Evolutionary conservation across 1,140 invertebrate genomes (phyloP).

Genomic region (Drosophila sproati): DNA sequence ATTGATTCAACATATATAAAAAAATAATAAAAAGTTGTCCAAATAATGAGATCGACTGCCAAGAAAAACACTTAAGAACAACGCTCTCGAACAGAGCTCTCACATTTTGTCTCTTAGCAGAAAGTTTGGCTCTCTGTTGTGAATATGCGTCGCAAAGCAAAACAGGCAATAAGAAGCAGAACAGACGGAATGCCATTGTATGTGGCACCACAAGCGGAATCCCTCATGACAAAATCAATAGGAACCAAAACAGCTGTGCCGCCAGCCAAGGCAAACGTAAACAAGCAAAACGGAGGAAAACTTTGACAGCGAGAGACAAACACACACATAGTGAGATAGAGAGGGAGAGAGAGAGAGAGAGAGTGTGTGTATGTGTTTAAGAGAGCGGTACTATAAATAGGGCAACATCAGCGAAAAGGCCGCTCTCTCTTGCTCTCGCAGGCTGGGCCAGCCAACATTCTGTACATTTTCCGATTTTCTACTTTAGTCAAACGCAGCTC

Average conservation of each 20-base stretch:
- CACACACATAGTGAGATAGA: too few relatives aligned
- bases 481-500: constrained; percentile 79
- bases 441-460: constrained; percentile 10
- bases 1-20: background rate
- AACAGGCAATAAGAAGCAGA: constrained; percentile 33
- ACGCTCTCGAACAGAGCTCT: background rate
- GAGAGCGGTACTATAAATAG: constrained; percentile 38
- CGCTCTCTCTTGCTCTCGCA: background rate
- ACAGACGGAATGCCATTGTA: constrained; percentile 14
- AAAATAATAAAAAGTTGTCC: constrained; percentile 11
- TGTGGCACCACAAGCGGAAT: constrained; percentile 22
- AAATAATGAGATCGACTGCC: constrained; percentile 7
- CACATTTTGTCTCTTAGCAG: constrained; percentile 2
- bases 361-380: background rate
- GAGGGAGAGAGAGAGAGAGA: constrained; percentile 8
- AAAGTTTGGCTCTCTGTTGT: constrained; percentile 56
- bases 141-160: constrained; percentile 65
- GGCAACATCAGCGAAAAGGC: constrained; percentile 20
- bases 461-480: constrained; percentile 42
- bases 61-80: background rate
- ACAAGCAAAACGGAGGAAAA: constrained; percentile 37
- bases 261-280: constrained; percentile 45
- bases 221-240: constrained; percentile 74
- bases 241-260: constrained; percentile 68
- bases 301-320: constrained; percentile 1